Evolutionary conservation across 53 echinoderm and acorn worm species (phyloP).

Genomic region (Arbacia lixula): DNA sequence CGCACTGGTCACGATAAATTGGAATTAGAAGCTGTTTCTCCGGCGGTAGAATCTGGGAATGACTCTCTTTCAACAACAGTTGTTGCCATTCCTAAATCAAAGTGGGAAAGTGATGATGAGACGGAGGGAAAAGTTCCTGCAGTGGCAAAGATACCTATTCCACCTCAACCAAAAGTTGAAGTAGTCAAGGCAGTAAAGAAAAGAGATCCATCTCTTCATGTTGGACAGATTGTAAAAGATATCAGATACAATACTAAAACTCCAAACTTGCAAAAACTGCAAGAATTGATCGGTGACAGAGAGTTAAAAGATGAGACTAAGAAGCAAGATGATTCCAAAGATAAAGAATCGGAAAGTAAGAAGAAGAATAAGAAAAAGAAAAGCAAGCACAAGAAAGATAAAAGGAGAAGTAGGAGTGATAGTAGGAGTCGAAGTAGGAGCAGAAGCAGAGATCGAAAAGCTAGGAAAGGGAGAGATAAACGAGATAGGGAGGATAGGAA

Average conservation of each 20-base stretch:
- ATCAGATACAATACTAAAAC: conserved; percentile 18
- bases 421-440: conserved; percentile 26
- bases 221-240: conserved; percentile 53
- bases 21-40: too few species aligned
- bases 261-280: neutral
- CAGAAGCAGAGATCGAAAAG: conserved; percentile 41
- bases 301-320: conserved; percentile 13
- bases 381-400: conserved; percentile 16
- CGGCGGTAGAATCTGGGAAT: neutral
- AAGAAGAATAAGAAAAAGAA: neutral
- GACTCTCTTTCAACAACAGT: conserved; percentile 2
- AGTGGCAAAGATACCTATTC: conserved; percentile 8
- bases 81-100: conserved; percentile 47
- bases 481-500: conserved; percentile 9
- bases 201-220: conserved; percentile 35
- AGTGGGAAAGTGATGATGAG: conserved; percentile 56
- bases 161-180: conserved; percentile 25
- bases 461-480: conserved; percentile 12
- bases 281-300: conserved; percentile 22
- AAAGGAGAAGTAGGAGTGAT: conserved; percentile 9
- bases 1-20: too few species aligned
- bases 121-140: conserved; percentile 21
- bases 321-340: neutral
- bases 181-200: conserved; percentile 7
- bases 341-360: neutral